Base-by-base conservation (phyloP, 1,140 invertebrate species). In the Plectrocnemia conspersa region DNA sequence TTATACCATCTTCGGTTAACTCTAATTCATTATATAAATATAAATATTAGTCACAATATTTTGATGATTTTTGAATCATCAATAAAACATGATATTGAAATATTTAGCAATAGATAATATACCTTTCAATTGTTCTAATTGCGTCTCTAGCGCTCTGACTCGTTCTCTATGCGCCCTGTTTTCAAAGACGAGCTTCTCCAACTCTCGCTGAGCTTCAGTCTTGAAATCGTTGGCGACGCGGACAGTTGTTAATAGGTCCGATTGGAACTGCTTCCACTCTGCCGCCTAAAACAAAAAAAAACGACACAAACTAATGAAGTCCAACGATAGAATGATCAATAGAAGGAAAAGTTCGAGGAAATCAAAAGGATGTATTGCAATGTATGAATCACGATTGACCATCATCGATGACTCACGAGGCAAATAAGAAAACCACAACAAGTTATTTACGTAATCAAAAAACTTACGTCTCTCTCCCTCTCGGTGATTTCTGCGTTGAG, bases 201-300 rank as follows among this genome's bases (percentile, higher is more conserved):
- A 76, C 63, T 92, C 88, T 47, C 83, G 79, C 65, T 90, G 86
- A 0, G 88, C 86, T 69, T 91, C 88, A 18, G 86, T 89, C 68
- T 93, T 93, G 71, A 96, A 93, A 68, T 96, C 91, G 72, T 96
- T 95, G 9, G 93, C 93, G 6, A 97, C 92, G 15, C 92, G 79
- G 0, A 97, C 93, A 0, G 93, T 92, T 74, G 91, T 91, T 22
- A 95, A 74, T 0, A 97, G 76, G 73, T 97, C 93, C 52, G 84
- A 84, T 69, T 96, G 91, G 75, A 96, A 96, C 68, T 93, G 89
- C 63, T 89, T 83, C 93, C 93, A 97, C 71, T 96, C 92, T 10
- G 85, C 79, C 59, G 80, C 82, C 78, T 84, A 62, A n/a, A 58
- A 65, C 5, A 47, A 9, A 54, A 50, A 49, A 11, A 49, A 9